Conservation (phyloP, 2,888 invertebrate species). For the Pediacus dermestoides region DNA sequence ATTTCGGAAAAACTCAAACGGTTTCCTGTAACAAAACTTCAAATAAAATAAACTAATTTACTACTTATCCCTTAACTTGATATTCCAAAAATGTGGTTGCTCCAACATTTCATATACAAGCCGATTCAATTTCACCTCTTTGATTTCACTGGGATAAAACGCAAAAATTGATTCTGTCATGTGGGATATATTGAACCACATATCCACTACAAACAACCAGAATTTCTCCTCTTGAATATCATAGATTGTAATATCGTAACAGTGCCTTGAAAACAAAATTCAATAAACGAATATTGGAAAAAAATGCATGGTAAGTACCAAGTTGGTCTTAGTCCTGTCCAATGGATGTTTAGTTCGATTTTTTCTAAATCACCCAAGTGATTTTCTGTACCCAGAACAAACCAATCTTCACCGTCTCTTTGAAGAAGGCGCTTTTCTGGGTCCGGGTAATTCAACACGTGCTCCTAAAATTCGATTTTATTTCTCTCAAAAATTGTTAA, state of each 20-base stretch:
- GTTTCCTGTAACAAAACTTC: conserved; percentile 5
- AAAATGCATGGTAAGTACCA: no score
- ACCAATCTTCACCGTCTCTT: conserved; percentile 11
- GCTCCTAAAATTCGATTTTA: conserved; percentile 5
- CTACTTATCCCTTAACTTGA: not conserved
- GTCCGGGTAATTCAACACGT: conserved; percentile 12
- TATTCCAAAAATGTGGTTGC: no score
- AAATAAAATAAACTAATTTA: conserved; percentile 4
- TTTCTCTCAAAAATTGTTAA: no score
- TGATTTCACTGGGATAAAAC: no score
- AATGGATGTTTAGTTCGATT: conserved; percentile 9
- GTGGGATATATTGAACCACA: conserved; percentile 25
- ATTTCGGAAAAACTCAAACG: conserved; percentile 12
- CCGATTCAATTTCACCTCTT: no score
- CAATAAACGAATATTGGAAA: no score
- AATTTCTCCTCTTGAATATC: conserved; percentile 31
- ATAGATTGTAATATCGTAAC: conserved; percentile 29
- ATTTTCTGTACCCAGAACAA: conserved; percentile 1
- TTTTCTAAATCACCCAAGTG: conserved; percentile 7
- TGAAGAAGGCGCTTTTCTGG: conserved; percentile 7
- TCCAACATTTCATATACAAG: no score
- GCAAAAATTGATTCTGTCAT: conserved; percentile 12
- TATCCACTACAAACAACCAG: conserved; percentile 29
- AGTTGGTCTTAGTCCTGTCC: conserved; percentile 7
- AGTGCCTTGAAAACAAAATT: conserved; percentile 25